Conservation (phyloP, 2,888 invertebrate genomes). For the Leucoma salicis region DNA sequence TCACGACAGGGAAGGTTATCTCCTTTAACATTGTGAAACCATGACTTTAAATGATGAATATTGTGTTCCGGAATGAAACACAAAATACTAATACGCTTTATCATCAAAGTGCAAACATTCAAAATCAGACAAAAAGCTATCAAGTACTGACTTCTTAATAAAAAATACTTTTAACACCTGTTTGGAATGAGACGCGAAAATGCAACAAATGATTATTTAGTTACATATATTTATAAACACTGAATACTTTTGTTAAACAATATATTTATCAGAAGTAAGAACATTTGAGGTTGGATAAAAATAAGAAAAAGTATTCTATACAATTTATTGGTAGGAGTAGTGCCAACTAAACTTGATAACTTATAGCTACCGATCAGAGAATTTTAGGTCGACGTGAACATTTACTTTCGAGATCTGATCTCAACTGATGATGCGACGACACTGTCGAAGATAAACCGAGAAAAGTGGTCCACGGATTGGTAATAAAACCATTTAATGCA, state of each 20-base stretch:
- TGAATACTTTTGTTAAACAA: conserved; percentile 17
- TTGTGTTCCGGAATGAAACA: no score
- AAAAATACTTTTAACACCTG: conserved; percentile 2
- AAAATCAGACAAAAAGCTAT: no score
- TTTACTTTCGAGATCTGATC: conserved; percentile 30
- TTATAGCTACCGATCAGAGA: conserved; percentile 29
- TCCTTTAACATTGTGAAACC: no score
- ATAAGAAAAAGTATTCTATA: conserved; percentile 25
- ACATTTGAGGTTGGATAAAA: conserved; percentile 25
- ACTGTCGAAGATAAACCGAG: conserved; percentile 26
- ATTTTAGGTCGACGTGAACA: conserved; percentile 39
- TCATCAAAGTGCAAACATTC: no score
- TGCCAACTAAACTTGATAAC: conserved; percentile 36
- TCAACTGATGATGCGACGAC: conserved; percentile 14
- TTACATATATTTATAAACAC: conserved; percentile 20
- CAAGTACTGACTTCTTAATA: no score
- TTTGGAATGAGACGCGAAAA: not conserved
- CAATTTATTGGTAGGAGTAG: conserved; percentile 27
- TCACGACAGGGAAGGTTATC: no score
- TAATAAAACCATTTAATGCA: not conserved
- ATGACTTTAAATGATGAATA: no score
- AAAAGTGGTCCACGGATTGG: not conserved
- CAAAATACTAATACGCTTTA: no score
- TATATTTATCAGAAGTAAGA: conserved; percentile 13
- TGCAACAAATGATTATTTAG: conserved; percentile 13